Base-by-base conservation (phyloP, 2,797 vertebrate species). In the Falco concolor region DNA sequence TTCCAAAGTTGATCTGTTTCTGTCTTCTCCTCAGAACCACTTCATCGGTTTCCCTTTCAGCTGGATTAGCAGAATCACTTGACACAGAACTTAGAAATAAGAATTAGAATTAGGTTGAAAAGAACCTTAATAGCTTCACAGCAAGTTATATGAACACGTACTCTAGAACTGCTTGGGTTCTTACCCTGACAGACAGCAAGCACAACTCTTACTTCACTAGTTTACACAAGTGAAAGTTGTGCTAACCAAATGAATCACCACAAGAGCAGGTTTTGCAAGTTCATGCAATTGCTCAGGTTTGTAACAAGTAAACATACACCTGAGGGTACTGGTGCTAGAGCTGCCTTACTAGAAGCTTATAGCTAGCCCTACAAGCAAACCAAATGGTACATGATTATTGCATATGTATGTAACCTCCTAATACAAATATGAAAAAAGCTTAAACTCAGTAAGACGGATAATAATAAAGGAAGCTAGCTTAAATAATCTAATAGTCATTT, bases 1-100 rank as follows among this genome's bases (percentile, higher is more conserved):
- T 99, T 28, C 99, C 99, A 38, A 99, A 99, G 97, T 98, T 99
- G 65, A 99, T 99, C 97, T 99, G 99, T 79, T 99, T 99, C 95
- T 99, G 99, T 84, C 99, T 98, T 57, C 99, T 98, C 92, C 99
- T 98, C 69, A 99, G 97, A 56, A 99, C 98, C 6, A 97, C 96
- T 79, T 99, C 99, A 32, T 99, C 99, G 0, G 98, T 99, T 97
- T 99, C 99, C 56, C 99, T 97, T 94, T 99, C 98, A 73, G 95
- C 77, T 6, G 96, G 36, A 30, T 97, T 97, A 27, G 96, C 32
- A 21, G 97, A 98, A 40, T 99, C 98, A 81, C 96, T 99, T 67
- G 98, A 99, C 95, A 98, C 98, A 80, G 98, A 99, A 96, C 98
- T 99, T 90, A 22, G 87, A 90, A 73, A 82, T 44, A 44, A 36